Evolutionary conservation across 2,113 vertebrate genomes (phyloP), one percentile per base, ranked within the genome.

Genomic region (Cololabis saira): DNA sequence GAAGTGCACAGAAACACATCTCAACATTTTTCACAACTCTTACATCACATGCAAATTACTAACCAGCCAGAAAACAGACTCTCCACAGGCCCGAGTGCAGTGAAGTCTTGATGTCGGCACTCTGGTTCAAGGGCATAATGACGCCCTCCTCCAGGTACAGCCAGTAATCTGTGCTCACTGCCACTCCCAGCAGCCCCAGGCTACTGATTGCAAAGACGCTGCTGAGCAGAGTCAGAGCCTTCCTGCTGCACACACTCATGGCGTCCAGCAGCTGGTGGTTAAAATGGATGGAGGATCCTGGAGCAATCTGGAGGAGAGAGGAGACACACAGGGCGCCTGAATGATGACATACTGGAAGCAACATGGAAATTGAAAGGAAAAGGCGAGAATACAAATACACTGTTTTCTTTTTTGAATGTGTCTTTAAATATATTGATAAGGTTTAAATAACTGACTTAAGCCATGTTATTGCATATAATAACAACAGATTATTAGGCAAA

Each of bases 101-200:
- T 0, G 94, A 96, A 80, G 95, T 91, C 77, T 93, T 94, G 90
- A 96, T 91, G 82, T 95, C 93, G 0, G 66, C 80, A 8, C 92
- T 94, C 93, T 96, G 95, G 90, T 98, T 98, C 16, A 95, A 93
- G 19, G 94, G 94, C 65, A 94, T 87, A 42, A 97, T 87, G 68
- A 95, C 88, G 5, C 96, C 95, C 69, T 97, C 96, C 74, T 98
- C 96, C 91, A 97, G 90, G 90, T 97, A 96, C 57, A 98, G 84
- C 96, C 96, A 98, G 89, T 97, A 97, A 91, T 98, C 96, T 0
- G 96, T 98, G 92, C 95, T 95, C 80, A 97, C 95, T 0, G 96
- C 95, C 16, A 96, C 90, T 61, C 96, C 95, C 87, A 97, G 92
- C 15, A 97, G 93, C 18, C 94, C 95, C 71, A 97, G 90, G 73